Base-by-base conservation (phyloP, 2,797 vertebrate genomes). In the Chloroceryle amazona region DNA sequence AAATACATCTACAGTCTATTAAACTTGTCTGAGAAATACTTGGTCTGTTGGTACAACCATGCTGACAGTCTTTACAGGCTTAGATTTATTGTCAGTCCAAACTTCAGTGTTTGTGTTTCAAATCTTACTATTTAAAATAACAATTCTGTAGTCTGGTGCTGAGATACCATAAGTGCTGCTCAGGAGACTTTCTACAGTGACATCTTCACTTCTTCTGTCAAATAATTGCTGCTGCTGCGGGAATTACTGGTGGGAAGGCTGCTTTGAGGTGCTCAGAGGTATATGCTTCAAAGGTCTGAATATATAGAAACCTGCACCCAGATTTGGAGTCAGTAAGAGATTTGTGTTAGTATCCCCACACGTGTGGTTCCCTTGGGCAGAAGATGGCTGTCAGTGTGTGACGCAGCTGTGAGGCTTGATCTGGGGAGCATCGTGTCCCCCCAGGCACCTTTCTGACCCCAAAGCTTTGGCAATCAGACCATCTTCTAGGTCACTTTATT, bases 261-360 rank as follows among this genome's bases (percentile, higher is more conserved):
- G 39, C 26, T 52, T 42, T 54, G 35, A 47, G 41, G 33, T 17
- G 18, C 44, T 72, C 14, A 2, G 9, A 33, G 6, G 18, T 44
- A 19, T 10, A 18, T 51, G 10, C 26, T 18, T 81, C 39, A 20
- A 39, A 65, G 3, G 4, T 31, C 55, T 31, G 42, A 57, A 44
- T 68, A 29, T 4, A 4, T 18, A 33, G 62, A 89, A 73, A 51
- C 37, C 21, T 7, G 6, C 42, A 33, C n/a, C 10, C 7, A 31
- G n/a, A 19, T 22, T 31, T 74, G n/a, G 42, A 79, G 55, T 51
- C 11, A 19, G 35, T 39, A 33, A 17, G 62, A 35, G 49, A 13
- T 60, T 54, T 0, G 0, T 0, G 1, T 79, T 37, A 20, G 39
- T 19, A 2, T 8, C 26, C 13, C 13, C 3, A 2, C 21, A 21